Conservation (phyloP, 2,888 invertebrate genomes). For the Automeris io region DNA sequence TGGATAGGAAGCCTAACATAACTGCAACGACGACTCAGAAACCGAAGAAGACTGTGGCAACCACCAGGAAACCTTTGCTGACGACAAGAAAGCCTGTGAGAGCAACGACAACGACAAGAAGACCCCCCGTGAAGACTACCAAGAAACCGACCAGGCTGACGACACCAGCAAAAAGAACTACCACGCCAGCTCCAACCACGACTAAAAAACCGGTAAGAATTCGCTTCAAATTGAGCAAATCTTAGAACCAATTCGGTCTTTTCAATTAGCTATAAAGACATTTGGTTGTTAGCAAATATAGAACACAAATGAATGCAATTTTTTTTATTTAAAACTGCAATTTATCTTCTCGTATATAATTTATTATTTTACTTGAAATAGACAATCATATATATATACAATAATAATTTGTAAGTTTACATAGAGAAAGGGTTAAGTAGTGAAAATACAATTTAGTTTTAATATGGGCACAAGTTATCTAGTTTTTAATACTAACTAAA, state of each 20-base stretch:
- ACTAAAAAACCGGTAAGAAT: conserved; percentile 57
- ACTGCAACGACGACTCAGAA: conserved; percentile 54
- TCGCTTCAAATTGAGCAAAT: conserved; percentile 1
- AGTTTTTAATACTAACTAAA: no score
- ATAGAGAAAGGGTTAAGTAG: no score
- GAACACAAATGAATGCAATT: no score
- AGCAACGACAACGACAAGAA: conserved; percentile 52
- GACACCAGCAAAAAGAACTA: conserved; percentile 38
- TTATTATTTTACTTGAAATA: no score
- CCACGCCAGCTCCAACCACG: conserved; percentile 32
- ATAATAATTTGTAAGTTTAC: no score
- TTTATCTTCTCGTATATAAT: no score
- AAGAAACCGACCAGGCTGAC: conserved; percentile 56
- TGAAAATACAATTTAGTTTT: no score
- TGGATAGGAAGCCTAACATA: conserved; percentile 63
- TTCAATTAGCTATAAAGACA: neutral
- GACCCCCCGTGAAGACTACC: conserved; percentile 57
- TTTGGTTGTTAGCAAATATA: no score
- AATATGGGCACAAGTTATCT: no score
- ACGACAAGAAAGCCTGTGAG: conserved; percentile 63
- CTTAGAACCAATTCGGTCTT: neutral
- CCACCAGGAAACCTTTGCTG: conserved; percentile 61
- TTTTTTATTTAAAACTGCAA: no score
- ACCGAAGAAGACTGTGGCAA: conserved; percentile 52
- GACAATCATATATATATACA: no score